These are phyloP conservation scores for Oriolus oriolus DNA, from an alignment of 2,113 vertebrate species.

Conservation along the genomic window DNA sequence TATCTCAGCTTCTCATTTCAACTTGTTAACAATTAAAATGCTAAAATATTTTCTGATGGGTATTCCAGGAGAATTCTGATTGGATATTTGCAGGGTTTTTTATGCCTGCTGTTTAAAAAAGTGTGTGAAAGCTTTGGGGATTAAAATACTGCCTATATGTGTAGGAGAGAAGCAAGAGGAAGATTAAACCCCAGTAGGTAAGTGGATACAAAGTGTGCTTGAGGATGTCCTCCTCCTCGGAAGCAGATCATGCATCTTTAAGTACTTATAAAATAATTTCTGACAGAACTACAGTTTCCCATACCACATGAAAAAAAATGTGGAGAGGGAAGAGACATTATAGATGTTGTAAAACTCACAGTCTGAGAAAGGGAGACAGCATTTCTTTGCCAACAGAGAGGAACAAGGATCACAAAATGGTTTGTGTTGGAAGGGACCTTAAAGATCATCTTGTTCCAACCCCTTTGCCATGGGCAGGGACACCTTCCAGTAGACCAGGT, in stretches of 20 bases:
- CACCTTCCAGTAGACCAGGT: too few relatives aligned
- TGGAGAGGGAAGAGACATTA: not conserved
- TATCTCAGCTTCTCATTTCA: not conserved
- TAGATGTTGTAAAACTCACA: not conserved
- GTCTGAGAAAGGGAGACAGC: not conserved
- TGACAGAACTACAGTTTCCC: not conserved
- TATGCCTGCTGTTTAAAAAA: not conserved
- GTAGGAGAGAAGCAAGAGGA: not conserved
- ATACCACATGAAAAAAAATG: not conserved
- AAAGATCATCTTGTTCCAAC: too few relatives aligned
- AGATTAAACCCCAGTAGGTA: not conserved
- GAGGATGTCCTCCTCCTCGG: not conserved
- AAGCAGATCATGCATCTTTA: not conserved
- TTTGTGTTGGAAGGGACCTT: not conserved
- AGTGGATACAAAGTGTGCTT: not conserved
- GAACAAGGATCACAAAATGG: not conserved
- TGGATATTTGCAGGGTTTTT: not conserved
- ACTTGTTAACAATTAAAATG: not conserved
- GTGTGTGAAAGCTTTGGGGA: not conserved
- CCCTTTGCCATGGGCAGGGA: too few relatives aligned
- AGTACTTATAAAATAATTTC: not conserved
- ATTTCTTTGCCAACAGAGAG: not conserved
- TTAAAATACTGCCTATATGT: not conserved
- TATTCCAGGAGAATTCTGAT: not conserved
- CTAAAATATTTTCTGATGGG: not conserved